Conservation (phyloP, 1,140 invertebrate species). For the Sminthurides bifidus region DNA sequence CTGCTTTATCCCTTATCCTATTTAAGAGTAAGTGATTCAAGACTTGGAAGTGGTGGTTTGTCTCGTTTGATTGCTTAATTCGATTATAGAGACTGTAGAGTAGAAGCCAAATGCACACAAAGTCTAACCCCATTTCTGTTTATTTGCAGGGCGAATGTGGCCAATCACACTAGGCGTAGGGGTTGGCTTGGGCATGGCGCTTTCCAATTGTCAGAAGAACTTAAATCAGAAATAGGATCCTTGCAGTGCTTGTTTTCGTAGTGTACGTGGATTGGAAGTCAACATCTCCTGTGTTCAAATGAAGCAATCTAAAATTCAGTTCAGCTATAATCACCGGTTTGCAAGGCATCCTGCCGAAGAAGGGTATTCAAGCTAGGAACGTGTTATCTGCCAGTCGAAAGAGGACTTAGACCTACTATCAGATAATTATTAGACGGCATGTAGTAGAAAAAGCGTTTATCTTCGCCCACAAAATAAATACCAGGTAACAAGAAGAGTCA, state of each 20-base stretch:
- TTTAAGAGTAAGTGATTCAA: slow-evolving; percentile 11
- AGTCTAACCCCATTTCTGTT: background rate
- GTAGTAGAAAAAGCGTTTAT: background rate
- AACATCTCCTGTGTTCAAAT: too few species aligned
- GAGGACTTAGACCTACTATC: background rate
- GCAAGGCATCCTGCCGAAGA: too few species aligned
- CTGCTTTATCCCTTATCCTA: slow-evolving; percentile 14
- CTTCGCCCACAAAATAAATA: background rate
- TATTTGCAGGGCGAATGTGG: slow-evolving; percentile 20
- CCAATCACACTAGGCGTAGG: slow-evolving; percentile 19
- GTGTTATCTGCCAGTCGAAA: too few species aligned
- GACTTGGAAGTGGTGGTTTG: too few species aligned
- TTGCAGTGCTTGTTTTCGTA: too few species aligned
- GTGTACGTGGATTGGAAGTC: too few species aligned
- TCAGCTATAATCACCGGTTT: too few species aligned
- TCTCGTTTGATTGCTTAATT: too few species aligned
- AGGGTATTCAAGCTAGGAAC: too few species aligned
- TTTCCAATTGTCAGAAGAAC: slow-evolving; percentile 21
- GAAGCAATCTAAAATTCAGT: too few species aligned
- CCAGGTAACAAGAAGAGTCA: background rate
- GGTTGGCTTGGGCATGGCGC: slow-evolving; percentile 20
- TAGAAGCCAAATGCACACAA: too few species aligned
- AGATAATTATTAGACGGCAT: background rate
- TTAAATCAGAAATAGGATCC: slow-evolving; percentile 15
- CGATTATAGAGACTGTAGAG: too few species aligned